Evolutionary conservation across 2,888 invertebrate genomes (phyloP), one percentile per base, ranked within the genome.

Genomic region (Nesidiocoris tenuis): DNA sequence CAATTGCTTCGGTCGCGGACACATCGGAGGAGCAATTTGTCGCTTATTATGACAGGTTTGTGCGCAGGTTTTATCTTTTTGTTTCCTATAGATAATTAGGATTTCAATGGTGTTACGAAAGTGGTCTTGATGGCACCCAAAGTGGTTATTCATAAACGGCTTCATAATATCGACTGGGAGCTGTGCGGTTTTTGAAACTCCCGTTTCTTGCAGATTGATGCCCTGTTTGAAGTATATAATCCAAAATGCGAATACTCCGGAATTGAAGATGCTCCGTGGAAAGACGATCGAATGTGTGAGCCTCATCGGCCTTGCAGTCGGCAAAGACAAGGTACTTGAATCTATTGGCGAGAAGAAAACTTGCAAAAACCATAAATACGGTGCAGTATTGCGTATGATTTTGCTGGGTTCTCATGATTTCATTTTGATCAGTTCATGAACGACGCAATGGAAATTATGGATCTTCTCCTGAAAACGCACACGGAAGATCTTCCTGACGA

Each of bases 231-330:
- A 98, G 84, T 98, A 95, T 84, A 98, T 99, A 77, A 96, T 99
- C 81, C 91, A 95, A 81, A 95, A 98, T 84, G 96, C 97, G 5
- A 93, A 90, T 80, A 91, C 91, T 19, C 90, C 91, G 24, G 95
- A 97, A 82, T 87, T 96, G 79, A 92, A 95, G 82, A 88, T 98
- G 85, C 86, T 99, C 55, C 89, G 98, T 72, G 98, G 98, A 77
- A 99, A 99, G 86, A 96, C 98, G 1, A 99, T 99, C 80, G 99
- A 99, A 84, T 99, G 99, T 83, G 96, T 99, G 79, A 97, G 97
- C 83, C 88, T 99, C 76, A 98, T 99, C 83, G 99, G 99, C 81
- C 80, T 85, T 82, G 85, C 84, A 76, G 84, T 85, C 65, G 85
- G 85, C 9, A 81, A 83, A 63, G 84, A 85, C 18, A 84, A 84